Evolutionary conservation across 2,888 invertebrate species (phyloP), one percentile per base, ranked within the genome.

Genomic region (Callyntrura guangdongensis): DNA sequence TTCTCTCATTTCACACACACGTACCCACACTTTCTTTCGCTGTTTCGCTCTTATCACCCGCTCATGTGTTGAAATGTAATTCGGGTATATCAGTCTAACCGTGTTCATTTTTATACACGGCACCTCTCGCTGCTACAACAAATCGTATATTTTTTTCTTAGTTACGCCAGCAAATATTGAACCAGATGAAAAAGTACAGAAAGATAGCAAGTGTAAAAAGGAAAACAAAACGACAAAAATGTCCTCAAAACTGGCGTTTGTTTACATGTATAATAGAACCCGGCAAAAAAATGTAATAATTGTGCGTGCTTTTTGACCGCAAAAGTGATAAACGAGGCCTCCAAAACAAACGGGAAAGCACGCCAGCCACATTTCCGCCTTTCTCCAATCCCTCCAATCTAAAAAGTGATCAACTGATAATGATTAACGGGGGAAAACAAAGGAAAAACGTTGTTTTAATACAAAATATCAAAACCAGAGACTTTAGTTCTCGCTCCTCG

Each of bases 291-390:
- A 36, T 4, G 6, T 36, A 2, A 36, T 36, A 36, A 36, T 36
- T 36, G 36, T 36, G 36, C 36, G 36, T 36, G 36, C 36, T 36
- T 36, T 36, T 36, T 36, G 3, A 36, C 36, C 36, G 6, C 36
- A 36, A 36, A 36, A 36, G 47, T 74, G 74, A 74, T 74, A 74
- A 49, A 74, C 49, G 74, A 74, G 20, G n/a, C 45, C 22, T 74
- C 36, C 5, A 36, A 49, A 74, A 27, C 20, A 74, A 17, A 47
- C 47, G 11, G 45, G 22, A 45, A 17, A 20, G 45, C 9, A 36
- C 36, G 14, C 36, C 72, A 72, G 67, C n/a, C 45, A 47, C n/a
- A 72, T 72, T 72, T 61, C 20, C 20, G 20, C 61, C 61, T 61
- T 61, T 17, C 61, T 8, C 2, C 61, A 17, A n/a, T 61, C 20